Evolutionary conservation across 2,888 invertebrate genomes (phyloP), one percentile per base, ranked within the genome.

Genomic region (Parthenolecanium corni): DNA sequence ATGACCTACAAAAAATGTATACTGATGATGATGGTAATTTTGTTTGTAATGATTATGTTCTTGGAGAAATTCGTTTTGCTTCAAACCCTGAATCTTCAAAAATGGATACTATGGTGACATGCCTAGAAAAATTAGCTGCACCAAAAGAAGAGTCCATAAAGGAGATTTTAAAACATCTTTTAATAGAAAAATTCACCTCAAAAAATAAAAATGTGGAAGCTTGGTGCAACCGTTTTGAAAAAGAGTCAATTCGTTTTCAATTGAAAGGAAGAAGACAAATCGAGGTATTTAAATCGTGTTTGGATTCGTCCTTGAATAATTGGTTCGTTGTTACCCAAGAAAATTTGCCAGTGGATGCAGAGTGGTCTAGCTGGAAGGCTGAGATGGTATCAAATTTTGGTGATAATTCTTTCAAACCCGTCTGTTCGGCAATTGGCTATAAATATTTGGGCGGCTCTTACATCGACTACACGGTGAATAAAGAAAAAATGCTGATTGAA

Each of bases 181-280:
- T 52, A 6, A 52, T 52, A 23, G 52, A 52, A 25, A 52, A 52
- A 52, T 52, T 52, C 24, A 24, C 52, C 16, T 12, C 25, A n/a
- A 52, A 52, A 24, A 52, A 52, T 16, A 52, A 52, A n/a, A 52
- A 52, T 52, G 52, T 52, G 2, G 25, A 52, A 6, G 3, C 25
- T 6, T 52, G 52, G 52, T 25, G 9, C 14, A 24, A 52, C 24
- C 31, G 18, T 12, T 52, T 52, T 31, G 38, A 52, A 20, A 36
- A 36, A 38, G 52, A 52, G 25, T 31, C 25, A n/a, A 6, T 31
- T 52, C 52, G 38, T 9, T 36, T 36, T 36, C n/a, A n/a, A 31
- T 11, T 52, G 38, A 16, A 3, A 9, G n/a, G 25, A n/a, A 23
- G n/a, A 4, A 16, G n/a, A 12, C 23, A 52, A 36, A 31, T 52